Base-by-base conservation (phyloP, 2,797 vertebrate species). In the Taeniopygia guttata region DNA sequence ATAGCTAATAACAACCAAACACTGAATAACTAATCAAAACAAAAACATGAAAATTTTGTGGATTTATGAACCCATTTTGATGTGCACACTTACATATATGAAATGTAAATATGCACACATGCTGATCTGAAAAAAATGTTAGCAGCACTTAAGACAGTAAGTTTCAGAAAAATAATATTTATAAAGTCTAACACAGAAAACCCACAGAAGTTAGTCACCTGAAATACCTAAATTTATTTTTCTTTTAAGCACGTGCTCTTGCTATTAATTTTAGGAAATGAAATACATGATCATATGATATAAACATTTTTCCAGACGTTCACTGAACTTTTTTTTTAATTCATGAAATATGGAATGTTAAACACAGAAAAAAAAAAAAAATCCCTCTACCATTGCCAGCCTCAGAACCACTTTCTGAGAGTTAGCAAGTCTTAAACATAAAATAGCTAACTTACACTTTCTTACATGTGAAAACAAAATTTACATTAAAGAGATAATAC, bases 401-500 rank as follows among this genome's bases (percentile, higher is more conserved):
- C 60, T 88, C 45, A 68, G 78, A 94, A 76, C 19, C 74, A 76
- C 64, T 79, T 85, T 81, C 60, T 1, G 3, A 84, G 76, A 79
- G 27, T 78, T 69, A 67, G 68, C 7, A 90, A 55, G 77, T 27
- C 81, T 88, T 81, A 87, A 87, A 79, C 58, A 76, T 84, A 94
- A 94, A 94, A 96, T 16, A 96, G 45, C 48, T 84, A 89, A 59
- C 90, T 94, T 84, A 91, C 21, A 84, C 72, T 84, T 94, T 82
- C 72, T 69, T 49, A 77, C 52, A 85, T 81, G 52, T 38, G 49
- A 83, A 95, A 79, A 63, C 51, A 94, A 85, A 97, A 97, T 96
- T 97, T 97, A 80, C 63, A 94, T 89, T 94, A 91, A 95, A 95
- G 94, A 95, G 69, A 43, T 87, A 60, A 63, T 56, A 79, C 19